phyloP scores from a whole-genome alignment of 2,888 invertebrate genomes.

The Falcaria lacertinaria region DNA sequence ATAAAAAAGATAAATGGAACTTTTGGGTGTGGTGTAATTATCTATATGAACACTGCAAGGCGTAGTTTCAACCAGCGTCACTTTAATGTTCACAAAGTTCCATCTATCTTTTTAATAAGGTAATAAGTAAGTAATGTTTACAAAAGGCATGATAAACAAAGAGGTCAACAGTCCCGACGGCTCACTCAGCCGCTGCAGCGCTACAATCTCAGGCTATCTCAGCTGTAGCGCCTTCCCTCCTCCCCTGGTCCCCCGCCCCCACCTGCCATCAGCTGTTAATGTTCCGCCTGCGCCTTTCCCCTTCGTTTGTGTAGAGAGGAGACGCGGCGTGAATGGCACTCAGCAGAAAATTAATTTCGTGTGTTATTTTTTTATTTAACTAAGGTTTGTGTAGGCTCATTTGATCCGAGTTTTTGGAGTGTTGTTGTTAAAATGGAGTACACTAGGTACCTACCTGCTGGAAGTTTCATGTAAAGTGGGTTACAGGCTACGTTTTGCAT shows the following conservation, averaged over 20 bases:
- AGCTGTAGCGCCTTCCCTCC: conserved; percentile 29
- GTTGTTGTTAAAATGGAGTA: too few species aligned
- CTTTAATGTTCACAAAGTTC: too few species aligned
- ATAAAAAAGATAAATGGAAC: too few species aligned
- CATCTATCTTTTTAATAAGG: too few species aligned
- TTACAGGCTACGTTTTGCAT: too few species aligned
- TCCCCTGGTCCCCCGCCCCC: conserved; percentile 31
- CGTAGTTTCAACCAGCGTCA: too few species aligned
- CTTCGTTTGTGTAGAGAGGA: conserved; percentile 78
- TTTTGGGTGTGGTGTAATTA: too few species aligned
- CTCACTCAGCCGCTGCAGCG: conserved; percentile 59
- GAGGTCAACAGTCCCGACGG: conserved; percentile 64
- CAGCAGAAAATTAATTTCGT: not conserved
- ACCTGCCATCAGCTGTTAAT: conserved; percentile 77
- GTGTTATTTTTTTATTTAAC: not conserved
- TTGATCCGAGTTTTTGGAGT: too few species aligned
- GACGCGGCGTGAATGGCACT: conserved; percentile 47
- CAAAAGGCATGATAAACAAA: conserved; percentile 67
- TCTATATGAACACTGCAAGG: too few species aligned
- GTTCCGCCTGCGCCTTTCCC: conserved; percentile 71
- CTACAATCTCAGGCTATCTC: conserved; percentile 52
- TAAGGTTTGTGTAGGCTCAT: not conserved
- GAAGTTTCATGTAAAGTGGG: too few species aligned
- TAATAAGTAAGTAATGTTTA: conserved; percentile 39
- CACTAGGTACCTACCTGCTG: too few species aligned